These are phyloP conservation scores for Iguana delicatissima DNA, from an alignment of 2,797 vertebrate species.

Conservation along the genomic window DNA sequence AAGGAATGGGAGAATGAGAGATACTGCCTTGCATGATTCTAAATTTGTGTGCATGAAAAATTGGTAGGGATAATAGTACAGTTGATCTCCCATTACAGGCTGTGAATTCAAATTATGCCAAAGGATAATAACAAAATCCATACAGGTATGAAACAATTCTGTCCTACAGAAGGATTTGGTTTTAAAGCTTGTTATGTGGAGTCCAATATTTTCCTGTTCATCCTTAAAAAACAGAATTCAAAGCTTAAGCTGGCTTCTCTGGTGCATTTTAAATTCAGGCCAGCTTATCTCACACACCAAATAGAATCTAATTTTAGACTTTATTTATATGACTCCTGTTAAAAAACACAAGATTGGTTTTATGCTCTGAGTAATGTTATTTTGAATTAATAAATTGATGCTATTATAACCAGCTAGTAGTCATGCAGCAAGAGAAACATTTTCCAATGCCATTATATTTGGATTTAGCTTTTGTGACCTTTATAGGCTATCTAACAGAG, in stretches of 20 bases:
- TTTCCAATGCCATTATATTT: constrained; percentile 59
- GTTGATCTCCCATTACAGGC: constrained; percentile 9
- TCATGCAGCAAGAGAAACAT: constrained; percentile 63
- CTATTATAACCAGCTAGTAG: constrained; percentile 62
- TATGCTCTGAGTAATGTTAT: constrained; percentile 52
- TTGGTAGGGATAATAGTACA: constrained; percentile 14
- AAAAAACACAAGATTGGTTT: constrained; percentile 43
- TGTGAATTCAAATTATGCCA: constrained; percentile 48
- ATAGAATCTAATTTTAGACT: constrained; percentile 61
- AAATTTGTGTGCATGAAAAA: background rate
- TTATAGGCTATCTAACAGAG: constrained; percentile 63
- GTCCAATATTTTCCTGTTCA: constrained; percentile 42
- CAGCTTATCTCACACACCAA: constrained; percentile 56
- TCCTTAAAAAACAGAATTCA: constrained; percentile 29
- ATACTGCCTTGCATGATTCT: background rate
- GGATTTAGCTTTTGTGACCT: constrained; percentile 76
- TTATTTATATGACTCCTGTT: constrained; percentile 55
- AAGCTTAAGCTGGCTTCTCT: constrained; percentile 46
- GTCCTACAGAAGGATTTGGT: constrained; percentile 37
- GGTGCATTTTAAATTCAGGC: constrained; percentile 51
- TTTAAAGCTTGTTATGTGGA: constrained; percentile 41
- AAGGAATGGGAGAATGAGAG: background rate
- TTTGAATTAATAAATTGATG: constrained; percentile 64
- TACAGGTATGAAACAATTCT: constrained; percentile 44
- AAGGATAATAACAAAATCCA: constrained; percentile 8